Evolutionary conservation across 2,888 invertebrate genomes (phyloP), one percentile per base, ranked within the genome.

Genomic region (Rhingia campestris): DNA sequence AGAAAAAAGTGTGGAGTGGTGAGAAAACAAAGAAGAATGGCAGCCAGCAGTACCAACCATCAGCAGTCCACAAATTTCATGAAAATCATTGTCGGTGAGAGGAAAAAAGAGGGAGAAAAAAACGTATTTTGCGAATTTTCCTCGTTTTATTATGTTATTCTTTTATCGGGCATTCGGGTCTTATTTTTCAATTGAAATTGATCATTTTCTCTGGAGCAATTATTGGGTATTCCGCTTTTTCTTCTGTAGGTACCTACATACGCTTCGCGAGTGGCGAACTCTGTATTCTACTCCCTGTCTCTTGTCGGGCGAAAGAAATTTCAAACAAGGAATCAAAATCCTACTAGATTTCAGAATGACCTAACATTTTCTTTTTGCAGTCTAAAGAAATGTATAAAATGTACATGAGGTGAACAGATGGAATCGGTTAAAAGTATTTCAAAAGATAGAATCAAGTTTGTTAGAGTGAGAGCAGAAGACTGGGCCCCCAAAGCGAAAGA

Each of bases 11-110:
- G 32, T 66, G 22, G 22, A 22, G 22, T 22, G 79, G 63, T 64
- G 79, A 79, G 77, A 79, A 67, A 82, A 81, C 73, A 82, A 77
- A 73, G 73, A 77, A 61, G 30, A 64, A 72, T 41, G 32, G 49
- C 14, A 49, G 32, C 58, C 51, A 73, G 37, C 51, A 63, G 53
- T 49, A 49, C 49, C 49, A 49, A 22, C 49, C 14, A 22, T 30
- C 39, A 63, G 58, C 43, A 56, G 43, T 43, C 22, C 54, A 58
- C 33, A 66, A 66, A n/a, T 69, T 80, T 35, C 54, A 58, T 43
- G 43, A 67, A 45, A 37, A 54, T 39, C 0, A 35, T 2, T 37
- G 4, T 9, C 33, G 7, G 33, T 6, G 45, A 6, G 22, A 37
- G 6, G 35, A 37, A 7, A 30, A 43, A 39, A 7, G 35, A 12